These are phyloP conservation scores for Tolypeutes matacus DNA, from an alignment of 2,797 vertebrate species.

Conservation along the genomic window DNA sequence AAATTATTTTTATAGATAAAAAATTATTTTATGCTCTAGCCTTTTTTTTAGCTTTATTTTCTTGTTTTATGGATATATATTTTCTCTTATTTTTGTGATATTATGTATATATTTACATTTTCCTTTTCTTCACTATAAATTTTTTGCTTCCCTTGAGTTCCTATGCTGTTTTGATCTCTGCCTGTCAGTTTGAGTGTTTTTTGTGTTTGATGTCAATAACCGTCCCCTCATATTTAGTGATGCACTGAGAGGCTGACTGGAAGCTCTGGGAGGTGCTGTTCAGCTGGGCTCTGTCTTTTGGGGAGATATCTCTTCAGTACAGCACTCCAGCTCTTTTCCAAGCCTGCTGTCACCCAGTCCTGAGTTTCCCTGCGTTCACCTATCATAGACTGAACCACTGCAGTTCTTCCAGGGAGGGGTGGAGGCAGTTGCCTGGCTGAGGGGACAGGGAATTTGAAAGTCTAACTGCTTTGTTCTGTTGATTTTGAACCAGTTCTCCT, in stretches of 20 bases:
- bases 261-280: neutral
- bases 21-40: neutral
- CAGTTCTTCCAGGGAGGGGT: neutral
- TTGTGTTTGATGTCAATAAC: neutral
- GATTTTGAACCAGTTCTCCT: neutral
- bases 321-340: neutral
- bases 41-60: neutral
- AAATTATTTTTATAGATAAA: neutral
- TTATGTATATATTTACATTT: neutral
- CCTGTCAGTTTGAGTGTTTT: neutral
- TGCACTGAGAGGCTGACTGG: neutral
- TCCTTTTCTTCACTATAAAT: neutral
- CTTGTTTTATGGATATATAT: neutral
- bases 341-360: neutral
- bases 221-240: neutral
- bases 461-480: neutral
- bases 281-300: neutral
- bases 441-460: neutral
- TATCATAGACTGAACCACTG: neutral
- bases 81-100: neutral
- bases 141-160: neutral
- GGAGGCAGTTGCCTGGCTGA: neutral
- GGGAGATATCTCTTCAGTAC: neutral
- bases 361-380: neutral
- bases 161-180: neutral